Evolutionary conservation across 2,888 invertebrate species (phyloP).

Genomic region (Drosophila emarginata): DNA sequence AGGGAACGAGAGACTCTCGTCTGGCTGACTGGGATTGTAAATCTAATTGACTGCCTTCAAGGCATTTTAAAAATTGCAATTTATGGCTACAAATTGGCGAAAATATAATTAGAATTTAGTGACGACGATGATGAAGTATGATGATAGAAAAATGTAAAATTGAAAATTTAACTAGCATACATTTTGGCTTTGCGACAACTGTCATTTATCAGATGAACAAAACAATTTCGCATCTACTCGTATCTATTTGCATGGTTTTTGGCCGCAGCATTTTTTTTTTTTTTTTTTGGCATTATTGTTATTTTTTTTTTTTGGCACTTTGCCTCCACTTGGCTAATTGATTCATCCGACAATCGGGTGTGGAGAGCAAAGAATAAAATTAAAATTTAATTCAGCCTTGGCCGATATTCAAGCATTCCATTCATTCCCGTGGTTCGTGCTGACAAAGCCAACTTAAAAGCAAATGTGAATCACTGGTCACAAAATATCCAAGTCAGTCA

Average conservation of each 20-base stretch:
- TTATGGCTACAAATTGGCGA: constrained; percentile 68
- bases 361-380: too few species aligned
- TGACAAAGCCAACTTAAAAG: constrained; percentile 48
- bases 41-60: constrained; percentile 62
- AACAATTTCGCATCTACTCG: constrained; percentile 24
- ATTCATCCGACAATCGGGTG: constrained; percentile 52
- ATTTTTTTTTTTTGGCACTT: constrained; percentile 65
- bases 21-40: constrained; percentile 52
- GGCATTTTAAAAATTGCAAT: constrained; percentile 65
- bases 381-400: constrained; percentile 7
- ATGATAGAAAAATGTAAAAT: constrained; percentile 28
- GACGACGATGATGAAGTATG: constrained; percentile 40
- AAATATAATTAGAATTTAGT: constrained; percentile 69
- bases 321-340: constrained; percentile 68
- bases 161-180: constrained; percentile 48
- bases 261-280: constrained; percentile 51
- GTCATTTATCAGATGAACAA: constrained; percentile 35
- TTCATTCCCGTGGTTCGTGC: constrained; percentile 43
- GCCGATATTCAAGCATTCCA: constrained; percentile 2
- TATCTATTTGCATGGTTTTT: neutral
- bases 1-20: constrained; percentile 39
- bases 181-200: constrained; percentile 43
- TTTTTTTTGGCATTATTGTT: too few species aligned
- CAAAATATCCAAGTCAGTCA: constrained; percentile 24
- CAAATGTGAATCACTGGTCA: constrained; percentile 55